Percentiles rank a stretch among this genome's conserved stretches.
These are phyloP conservation scores for Lasioglossum pauxillum DNA, from an alignment of 2,888 invertebrate species.

Conservation along the genomic window DNA sequence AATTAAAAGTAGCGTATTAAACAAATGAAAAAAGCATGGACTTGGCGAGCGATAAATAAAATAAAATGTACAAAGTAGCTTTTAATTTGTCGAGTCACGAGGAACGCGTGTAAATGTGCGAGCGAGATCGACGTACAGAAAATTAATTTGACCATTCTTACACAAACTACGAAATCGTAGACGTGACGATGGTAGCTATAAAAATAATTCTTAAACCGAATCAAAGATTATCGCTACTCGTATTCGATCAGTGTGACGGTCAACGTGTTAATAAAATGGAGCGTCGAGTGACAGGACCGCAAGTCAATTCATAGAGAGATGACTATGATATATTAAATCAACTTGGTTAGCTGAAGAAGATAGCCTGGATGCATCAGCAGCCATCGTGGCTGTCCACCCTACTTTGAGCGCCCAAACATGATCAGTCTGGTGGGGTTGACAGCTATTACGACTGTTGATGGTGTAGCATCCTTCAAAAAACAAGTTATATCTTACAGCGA, in stretches of 20 bases:
- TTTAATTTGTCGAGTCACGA: neutral
- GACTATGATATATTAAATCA: constrained; percentile 9
- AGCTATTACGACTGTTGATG: neutral
- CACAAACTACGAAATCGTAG: neutral
- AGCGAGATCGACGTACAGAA: neutral
- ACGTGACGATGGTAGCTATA: neutral
- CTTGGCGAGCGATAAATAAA: neutral
- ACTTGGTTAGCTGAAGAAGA: neutral
- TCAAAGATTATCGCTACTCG: neutral
- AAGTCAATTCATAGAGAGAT: neutral
- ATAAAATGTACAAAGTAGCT: neutral
- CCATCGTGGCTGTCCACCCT: neutral
- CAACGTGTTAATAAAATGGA: neutral
- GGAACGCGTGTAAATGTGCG: neutral
- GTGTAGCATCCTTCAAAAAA: neutral
- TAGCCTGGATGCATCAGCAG: neutral
- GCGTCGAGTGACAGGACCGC: neutral
- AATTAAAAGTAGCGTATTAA: neutral
- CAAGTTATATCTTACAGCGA: neutral
- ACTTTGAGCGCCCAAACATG: neutral
- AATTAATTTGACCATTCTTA: neutral
- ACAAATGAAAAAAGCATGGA: neutral
- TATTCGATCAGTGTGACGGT: neutral
- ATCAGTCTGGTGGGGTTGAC: constrained; percentile 4
- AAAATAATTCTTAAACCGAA: neutral